These are phyloP conservation scores for Cepphus grylle DNA, from an alignment of 2,113 vertebrate genomes.

Conservation along the genomic window DNA sequence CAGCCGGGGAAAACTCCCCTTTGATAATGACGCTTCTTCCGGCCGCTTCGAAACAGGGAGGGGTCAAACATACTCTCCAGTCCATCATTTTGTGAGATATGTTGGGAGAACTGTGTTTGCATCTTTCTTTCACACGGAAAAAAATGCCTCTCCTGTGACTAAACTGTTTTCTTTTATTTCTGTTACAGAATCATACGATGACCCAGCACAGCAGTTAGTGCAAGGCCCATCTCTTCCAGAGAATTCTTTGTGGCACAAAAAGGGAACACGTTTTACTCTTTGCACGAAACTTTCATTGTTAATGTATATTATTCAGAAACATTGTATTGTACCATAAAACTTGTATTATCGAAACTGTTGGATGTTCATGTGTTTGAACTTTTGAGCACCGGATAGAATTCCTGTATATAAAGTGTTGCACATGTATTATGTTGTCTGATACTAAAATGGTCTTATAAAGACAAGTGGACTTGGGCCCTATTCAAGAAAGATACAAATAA, in stretches of 20 bases:
- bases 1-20: not conserved
- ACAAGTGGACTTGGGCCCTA: constrained; percentile 84
- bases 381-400: constrained; percentile 87
- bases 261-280: constrained; percentile 88
- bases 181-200: constrained; percentile 95
- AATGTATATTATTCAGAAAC: constrained; percentile 87
- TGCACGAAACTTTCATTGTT: constrained; percentile 90
- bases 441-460: constrained; percentile 92
- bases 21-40: not conserved
- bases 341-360: constrained; percentile 83
- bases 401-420: constrained; percentile 98
- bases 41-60: not conserved
- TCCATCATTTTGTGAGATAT: not conserved
- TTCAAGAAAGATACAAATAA: constrained; percentile 75
- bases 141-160: constrained; percentile 5
- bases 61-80: not conserved
- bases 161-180: constrained; percentile 52
- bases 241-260: constrained; percentile 76
- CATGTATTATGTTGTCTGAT: constrained; percentile 92
- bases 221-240: constrained; percentile 71
- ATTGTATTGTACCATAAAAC: constrained; percentile 88
- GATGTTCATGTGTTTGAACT: constrained; percentile 86
- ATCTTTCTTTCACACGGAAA: not conserved
- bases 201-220: constrained; percentile 99
- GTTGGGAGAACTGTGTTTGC: not conserved